Evolutionary conservation across 2,797 vertebrate species (phyloP).

Genomic region (Somateria mollissima): DNA sequence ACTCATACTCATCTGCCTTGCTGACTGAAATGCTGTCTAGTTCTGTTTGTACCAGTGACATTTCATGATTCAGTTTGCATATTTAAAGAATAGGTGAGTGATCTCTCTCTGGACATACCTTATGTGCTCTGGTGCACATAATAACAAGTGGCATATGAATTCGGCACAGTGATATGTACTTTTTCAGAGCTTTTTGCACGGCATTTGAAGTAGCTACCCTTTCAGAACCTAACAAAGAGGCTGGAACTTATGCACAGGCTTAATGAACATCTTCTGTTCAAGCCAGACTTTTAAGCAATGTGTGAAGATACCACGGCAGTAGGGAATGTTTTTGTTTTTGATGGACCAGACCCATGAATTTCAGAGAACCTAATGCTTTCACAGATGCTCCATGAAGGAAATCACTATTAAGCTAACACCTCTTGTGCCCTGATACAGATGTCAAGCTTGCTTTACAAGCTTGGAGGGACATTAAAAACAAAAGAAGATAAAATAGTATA

Average conservation of each 20-base stretch:
- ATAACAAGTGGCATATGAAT: slow-evolving; percentile 62
- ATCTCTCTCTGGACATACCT: slow-evolving; percentile 67
- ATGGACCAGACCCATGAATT: slow-evolving; percentile 5
- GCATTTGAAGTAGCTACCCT: slow-evolving; percentile 22
- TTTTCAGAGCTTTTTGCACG: slow-evolving; percentile 15
- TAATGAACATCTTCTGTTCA: neutral
- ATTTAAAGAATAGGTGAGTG: slow-evolving; percentile 55
- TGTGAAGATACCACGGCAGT: neutral
- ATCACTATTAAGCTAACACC: neutral
- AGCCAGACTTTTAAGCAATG: neutral
- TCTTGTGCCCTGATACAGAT: slow-evolving; percentile 10
- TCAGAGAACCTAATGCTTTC: neutral
- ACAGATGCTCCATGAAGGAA: slow-evolving; percentile 12
- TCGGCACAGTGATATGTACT: neutral
- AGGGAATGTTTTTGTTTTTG: slow-evolving; percentile 21
- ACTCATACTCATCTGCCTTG: neutral
- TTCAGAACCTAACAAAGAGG: slow-evolving; percentile 27
- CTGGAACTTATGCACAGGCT: neutral
- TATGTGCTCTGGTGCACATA: slow-evolving; percentile 59
- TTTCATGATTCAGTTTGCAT: slow-evolving; percentile 48
- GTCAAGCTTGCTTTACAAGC: neutral
- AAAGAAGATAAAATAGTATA: slow-evolving; percentile 17
- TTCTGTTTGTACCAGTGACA: slow-evolving; percentile 41
- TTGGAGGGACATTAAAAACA: slow-evolving; percentile 11
- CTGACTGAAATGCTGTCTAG: slow-evolving; percentile 7